Evolutionary conservation across 1,140 invertebrate genomes (phyloP).

Genomic region (Neelides sp.): DNA sequence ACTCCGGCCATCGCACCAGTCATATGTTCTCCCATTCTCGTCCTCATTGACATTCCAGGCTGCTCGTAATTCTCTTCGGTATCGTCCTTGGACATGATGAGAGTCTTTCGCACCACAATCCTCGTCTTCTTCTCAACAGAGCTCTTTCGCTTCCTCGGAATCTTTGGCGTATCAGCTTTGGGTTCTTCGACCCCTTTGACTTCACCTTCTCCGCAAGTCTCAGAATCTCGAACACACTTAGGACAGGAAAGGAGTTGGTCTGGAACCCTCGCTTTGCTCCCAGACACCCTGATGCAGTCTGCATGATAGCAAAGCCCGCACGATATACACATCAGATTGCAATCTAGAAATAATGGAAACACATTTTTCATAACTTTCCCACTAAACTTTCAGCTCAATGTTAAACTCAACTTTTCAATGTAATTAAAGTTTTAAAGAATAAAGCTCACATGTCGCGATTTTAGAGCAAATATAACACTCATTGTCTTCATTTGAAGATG

Average conservation of each 20-base stretch:
- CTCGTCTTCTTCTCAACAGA: background rate
- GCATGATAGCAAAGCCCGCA: background rate
- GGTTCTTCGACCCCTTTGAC: background rate
- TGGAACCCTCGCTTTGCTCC: background rate
- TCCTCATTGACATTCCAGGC: constrained; percentile 2
- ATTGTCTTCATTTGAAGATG: background rate
- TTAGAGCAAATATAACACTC: background rate
- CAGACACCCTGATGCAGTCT: constrained; percentile 2
- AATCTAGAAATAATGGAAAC: background rate
- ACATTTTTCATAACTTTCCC: background rate
- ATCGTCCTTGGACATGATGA: background rate
- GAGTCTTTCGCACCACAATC: background rate
- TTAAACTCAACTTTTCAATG: background rate
- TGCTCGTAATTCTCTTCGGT: constrained; percentile 2
- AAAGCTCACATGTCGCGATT: background rate
- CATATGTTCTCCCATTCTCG: too few species aligned
- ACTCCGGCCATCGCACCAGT: too few species aligned
- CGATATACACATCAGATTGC: background rate
- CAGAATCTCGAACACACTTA: constrained; percentile 1
- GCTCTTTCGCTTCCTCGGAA: background rate
- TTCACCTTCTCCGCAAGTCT: background rate
- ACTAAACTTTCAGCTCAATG: background rate
- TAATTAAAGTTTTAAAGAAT: background rate
- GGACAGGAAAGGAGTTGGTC: background rate
- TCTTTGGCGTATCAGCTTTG: background rate